Evolutionary conservation across 2,888 invertebrate genomes (phyloP).

Genomic region (Callosobruchus maculatus): DNA sequence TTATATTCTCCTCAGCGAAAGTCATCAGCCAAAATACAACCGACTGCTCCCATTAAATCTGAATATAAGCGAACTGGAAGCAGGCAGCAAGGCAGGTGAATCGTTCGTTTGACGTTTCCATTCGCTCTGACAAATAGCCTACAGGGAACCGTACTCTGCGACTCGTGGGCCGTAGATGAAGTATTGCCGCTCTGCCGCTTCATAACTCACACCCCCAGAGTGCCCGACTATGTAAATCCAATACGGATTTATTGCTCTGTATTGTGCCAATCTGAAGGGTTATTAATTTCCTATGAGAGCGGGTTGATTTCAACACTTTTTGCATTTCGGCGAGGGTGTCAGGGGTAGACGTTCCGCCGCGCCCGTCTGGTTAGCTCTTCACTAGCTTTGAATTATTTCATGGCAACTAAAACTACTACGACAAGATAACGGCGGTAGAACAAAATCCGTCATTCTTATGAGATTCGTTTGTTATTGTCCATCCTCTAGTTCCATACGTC

Average conservation of each 20-base stretch:
- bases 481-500: too few relatives aligned
- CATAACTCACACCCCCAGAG: background rate
- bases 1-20: background rate
- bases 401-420: too few relatives aligned
- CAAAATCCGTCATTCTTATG: too few relatives aligned
- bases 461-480: too few relatives aligned
- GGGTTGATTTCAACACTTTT: background rate
- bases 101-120: background rate
- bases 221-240: background rate
- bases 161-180: background rate
- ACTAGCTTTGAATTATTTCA: too few relatives aligned
- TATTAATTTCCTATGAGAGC: background rate
- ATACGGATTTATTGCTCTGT: background rate
- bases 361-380: too few relatives aligned
- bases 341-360: background rate
- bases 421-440: too few relatives aligned
- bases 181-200: background rate
- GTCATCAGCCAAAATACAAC: conserved; percentile 3
- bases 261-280: background rate
- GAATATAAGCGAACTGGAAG: conserved; percentile 17
- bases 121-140: conserved; percentile 33
- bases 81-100: background rate
- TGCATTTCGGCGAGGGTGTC: background rate
- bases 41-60: conserved; percentile 28
- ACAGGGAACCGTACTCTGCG: conserved; percentile 38